Evolutionary conservation across 2,888 invertebrate genomes (phyloP).

Genomic region (Ptychoptera contaminata): DNA sequence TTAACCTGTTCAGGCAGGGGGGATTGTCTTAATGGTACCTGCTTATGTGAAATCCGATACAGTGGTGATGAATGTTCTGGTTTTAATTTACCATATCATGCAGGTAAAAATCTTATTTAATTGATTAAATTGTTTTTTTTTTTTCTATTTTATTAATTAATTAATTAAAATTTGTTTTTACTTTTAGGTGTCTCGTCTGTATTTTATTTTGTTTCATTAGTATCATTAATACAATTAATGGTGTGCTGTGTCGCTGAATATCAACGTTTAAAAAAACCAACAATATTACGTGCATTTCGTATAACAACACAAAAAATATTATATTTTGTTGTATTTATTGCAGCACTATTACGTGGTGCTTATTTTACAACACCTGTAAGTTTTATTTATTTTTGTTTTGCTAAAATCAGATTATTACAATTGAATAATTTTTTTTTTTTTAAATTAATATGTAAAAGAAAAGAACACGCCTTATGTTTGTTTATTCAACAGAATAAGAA

Average conservation of each 20-base stretch:
- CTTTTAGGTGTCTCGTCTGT: slow-evolving; percentile 48
- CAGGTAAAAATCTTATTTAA: slow-evolving; percentile 29
- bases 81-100: slow-evolving; percentile 68
- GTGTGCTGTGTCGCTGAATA: slow-evolving; percentile 73
- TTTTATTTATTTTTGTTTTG: slow-evolving; percentile 12
- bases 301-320: slow-evolving; percentile 81
- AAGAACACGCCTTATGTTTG: no score
- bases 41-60: slow-evolving; percentile 78
- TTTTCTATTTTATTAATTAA: not conserved
- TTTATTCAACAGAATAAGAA: no score
- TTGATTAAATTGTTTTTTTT: slow-evolving; percentile 6
- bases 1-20: slow-evolving; percentile 68
- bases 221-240: slow-evolving; percentile 70
- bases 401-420: not conserved
- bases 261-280: slow-evolving; percentile 67
- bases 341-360: slow-evolving; percentile 69
- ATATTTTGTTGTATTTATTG: slow-evolving; percentile 74
- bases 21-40: slow-evolving; percentile 82
- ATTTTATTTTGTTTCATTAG: slow-evolving; percentile 68
- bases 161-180: not conserved
- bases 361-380: slow-evolving; percentile 82
- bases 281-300: slow-evolving; percentile 64
- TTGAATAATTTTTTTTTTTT: no score
- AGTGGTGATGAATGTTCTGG: slow-evolving; percentile 70
- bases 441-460: no score